Percentiles rank a stretch among this genome's conserved stretches.
Evolutionary conservation across 2,888 invertebrate species (phyloP).

Genomic region (Acanthacorydalis orientalis): DNA sequence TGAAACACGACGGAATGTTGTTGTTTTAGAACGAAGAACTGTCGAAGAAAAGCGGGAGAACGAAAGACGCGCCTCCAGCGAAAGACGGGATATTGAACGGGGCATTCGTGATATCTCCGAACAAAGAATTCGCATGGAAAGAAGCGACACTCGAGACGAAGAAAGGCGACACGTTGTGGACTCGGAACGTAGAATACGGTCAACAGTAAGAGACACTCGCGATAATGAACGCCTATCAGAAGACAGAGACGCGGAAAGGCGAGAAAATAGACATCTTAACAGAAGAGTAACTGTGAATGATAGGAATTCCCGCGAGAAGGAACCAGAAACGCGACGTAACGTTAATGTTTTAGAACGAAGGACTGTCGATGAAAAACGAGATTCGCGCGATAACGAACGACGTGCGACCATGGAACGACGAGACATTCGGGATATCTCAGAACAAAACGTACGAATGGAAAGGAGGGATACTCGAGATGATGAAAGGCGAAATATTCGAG

Average conservation of each 20-base stretch:
- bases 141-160: background rate
- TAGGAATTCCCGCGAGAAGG: background rate
- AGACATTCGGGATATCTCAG: background rate
- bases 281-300: background rate
- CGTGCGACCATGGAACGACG: background rate
- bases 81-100: background rate
- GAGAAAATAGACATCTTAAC: background rate
- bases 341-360: background rate
- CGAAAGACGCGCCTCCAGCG: background rate
- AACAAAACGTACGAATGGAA: background rate
- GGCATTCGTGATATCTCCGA: background rate
- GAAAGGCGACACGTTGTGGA: background rate
- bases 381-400: background rate
- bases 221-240: background rate
- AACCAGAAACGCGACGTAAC: background rate
- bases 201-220: background rate
- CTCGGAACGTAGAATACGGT: background rate
- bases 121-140: too few species aligned
- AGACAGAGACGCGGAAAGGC: background rate
- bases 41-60: too few species aligned
- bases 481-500: background rate
- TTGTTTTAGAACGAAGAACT: background rate
- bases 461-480: background rate
- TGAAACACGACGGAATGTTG: background rate
- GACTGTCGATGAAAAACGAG: background rate